Conservation (phyloP, 2,888 invertebrate genomes). For the Saturnia japonica region DNA sequence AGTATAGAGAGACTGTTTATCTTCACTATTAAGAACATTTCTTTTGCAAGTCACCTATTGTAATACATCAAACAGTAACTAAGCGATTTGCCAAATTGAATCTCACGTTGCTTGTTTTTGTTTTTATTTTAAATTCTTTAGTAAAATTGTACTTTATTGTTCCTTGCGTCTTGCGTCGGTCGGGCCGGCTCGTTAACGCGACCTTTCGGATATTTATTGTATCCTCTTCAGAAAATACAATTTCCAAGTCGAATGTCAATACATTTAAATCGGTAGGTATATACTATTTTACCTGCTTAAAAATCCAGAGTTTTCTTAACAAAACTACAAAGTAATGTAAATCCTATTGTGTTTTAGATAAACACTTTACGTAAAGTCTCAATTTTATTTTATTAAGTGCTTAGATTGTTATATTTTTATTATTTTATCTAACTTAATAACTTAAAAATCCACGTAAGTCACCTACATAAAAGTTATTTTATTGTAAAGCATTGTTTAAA, state of each 20-base stretch:
- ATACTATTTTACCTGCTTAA: conserved; percentile 35
- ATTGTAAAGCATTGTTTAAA: too few relatives aligned
- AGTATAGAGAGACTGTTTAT: too few relatives aligned
- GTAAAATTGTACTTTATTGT: conserved; percentile 75
- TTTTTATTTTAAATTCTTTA: conserved; percentile 62
- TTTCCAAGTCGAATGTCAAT: conserved; percentile 73
- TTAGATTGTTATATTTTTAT: neutral
- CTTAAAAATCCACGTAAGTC: too few relatives aligned
- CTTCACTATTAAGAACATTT: neutral
- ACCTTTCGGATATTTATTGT: conserved; percentile 79
- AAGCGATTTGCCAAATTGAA: conserved; percentile 55
- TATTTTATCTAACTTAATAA: too few relatives aligned
- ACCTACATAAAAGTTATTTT: too few relatives aligned
- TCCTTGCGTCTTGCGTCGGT: conserved; percentile 64
- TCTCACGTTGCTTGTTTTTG: conserved; percentile 53
- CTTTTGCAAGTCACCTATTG: conserved; percentile 23
- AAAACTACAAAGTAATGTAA: conserved; percentile 8
- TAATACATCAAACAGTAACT: conserved; percentile 38
- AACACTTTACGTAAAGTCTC: neutral
- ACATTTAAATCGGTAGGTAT: conserved; percentile 62
- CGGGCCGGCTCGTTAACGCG: conserved; percentile 76
- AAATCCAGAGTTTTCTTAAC: conserved; percentile 30
- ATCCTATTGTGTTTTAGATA: conserved; percentile 6
- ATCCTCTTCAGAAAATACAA: conserved; percentile 79
- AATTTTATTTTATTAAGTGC: neutral